A percentile compares a stretch with the other conserved stretches of the same genome.
Conservation (phyloP, 2,888 invertebrate species). For the Drosophila falleni region DNA sequence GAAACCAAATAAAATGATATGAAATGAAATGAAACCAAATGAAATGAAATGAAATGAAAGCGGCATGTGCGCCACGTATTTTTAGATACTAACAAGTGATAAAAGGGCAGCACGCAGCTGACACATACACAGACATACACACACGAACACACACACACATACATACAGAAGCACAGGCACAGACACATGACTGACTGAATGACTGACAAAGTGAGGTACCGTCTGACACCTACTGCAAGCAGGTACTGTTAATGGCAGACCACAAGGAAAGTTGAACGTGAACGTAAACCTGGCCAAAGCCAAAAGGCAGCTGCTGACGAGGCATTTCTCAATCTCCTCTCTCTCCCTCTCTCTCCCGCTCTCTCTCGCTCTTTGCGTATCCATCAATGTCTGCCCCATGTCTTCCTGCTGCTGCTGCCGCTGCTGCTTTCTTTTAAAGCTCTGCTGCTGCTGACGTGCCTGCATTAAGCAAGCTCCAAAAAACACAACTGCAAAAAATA, state of each 20-base stretch:
- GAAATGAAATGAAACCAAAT: conserved; percentile 62
- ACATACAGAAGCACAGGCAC: background rate
- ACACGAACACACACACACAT: conserved; percentile 22
- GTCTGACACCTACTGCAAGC: conserved; percentile 57
- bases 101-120: conserved; percentile 73
- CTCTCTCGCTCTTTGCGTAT: conserved; percentile 55
- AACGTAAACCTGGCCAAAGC: conserved; percentile 34
- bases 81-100: conserved; percentile 79
- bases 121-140: conserved; percentile 40
- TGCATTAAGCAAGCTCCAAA: conserved; percentile 68
- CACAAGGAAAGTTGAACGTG: conserved; percentile 45
- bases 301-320: conserved; percentile 62
- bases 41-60: conserved; percentile 64
- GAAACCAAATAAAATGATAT: conserved; percentile 62
- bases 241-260: conserved; percentile 55
- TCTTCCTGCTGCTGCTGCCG: conserved; percentile 68
- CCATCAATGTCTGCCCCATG: conserved; percentile 77
- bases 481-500: conserved; percentile 28
- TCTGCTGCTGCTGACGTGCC: conserved; percentile 71
- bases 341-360: background rate
- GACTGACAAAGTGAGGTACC: conserved; percentile 60
- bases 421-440: conserved; percentile 41
- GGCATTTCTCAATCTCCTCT: conserved; percentile 60
- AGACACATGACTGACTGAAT: conserved; percentile 32
- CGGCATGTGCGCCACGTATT: conserved; percentile 76